These are phyloP conservation scores for Andrena cerasifolii DNA, from an alignment of 1,140 invertebrate genomes.

Conservation along the genomic window DNA sequence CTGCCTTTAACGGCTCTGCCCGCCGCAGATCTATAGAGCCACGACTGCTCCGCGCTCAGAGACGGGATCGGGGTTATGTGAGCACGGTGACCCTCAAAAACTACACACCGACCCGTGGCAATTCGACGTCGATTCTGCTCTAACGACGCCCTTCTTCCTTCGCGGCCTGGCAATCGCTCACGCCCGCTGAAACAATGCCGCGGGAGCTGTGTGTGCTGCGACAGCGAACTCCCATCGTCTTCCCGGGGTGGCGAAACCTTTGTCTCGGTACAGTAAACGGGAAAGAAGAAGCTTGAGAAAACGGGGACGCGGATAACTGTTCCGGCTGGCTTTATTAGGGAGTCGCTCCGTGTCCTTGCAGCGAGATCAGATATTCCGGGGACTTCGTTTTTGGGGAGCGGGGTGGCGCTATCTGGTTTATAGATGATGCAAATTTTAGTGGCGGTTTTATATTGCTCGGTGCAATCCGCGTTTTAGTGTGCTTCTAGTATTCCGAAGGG, in stretches of 20 bases:
- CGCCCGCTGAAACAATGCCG: slow-evolving; percentile 43
- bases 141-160: slow-evolving; percentile 29
- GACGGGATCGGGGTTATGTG: slow-evolving; percentile 45
- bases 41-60: slow-evolving; percentile 32
- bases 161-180: slow-evolving; percentile 9
- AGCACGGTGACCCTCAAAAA: slow-evolving; percentile 10
- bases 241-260: slow-evolving; percentile 5
- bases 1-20: slow-evolving; percentile 64
- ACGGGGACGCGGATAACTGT: not conserved
- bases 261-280: not conserved
- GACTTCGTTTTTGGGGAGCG: no score
- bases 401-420: no score
- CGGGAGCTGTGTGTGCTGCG: slow-evolving; percentile 12
- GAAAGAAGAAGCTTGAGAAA: not conserved
- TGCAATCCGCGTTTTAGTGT: no score
- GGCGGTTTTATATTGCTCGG: no score
- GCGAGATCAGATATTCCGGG: not conserved
- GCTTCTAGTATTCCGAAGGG: no score
- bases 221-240: slow-evolving; percentile 3
- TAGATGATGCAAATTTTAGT: no score
- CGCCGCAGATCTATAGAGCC: slow-evolving; percentile 61
- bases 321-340: not conserved
- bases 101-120: slow-evolving; percentile 30
- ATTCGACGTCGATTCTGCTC: slow-evolving; percentile 49
- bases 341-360: not conserved